These are phyloP conservation scores for Falco columbarius DNA, from an alignment of 2,797 vertebrate species.

Conservation along the genomic window DNA sequence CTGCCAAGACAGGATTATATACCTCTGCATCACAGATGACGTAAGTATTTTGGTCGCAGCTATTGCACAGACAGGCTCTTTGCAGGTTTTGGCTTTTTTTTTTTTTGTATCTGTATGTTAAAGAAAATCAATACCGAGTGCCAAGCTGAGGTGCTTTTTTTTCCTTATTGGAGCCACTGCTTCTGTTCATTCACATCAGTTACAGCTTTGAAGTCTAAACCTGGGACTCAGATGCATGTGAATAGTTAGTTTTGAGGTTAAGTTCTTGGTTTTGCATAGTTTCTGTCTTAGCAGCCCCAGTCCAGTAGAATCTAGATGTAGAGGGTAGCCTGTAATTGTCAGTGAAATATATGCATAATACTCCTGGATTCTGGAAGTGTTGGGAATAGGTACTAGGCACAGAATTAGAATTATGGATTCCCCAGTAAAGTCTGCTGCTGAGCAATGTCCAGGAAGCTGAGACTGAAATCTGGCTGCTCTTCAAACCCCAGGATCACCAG, in stretches of 20 bases:
- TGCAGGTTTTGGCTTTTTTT: not conserved
- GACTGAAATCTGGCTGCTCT: not conserved
- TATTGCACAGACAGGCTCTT: not conserved
- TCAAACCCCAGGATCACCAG: not conserved
- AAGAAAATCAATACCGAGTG: not conserved
- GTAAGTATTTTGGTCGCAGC: conserved; percentile 82
- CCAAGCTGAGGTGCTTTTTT: not conserved
- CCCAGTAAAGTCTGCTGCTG: not conserved
- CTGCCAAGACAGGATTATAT: conserved; percentile 98
- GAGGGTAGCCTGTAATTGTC: not conserved
- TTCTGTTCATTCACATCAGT: not conserved
- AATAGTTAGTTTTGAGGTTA: not conserved
- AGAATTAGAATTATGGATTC: not conserved
- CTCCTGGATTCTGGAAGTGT: not conserved
- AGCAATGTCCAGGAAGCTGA: not conserved
- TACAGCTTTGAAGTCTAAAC: not conserved
- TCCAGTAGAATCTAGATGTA: not conserved
- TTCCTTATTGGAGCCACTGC: not conserved
- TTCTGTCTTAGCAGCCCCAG: not conserved
- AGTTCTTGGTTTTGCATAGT: not conserved
- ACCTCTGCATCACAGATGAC: conserved; percentile 97
- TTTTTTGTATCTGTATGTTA: not conserved
- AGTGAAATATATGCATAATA: rapidly evolving
- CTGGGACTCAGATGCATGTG: not conserved
- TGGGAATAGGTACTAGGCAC: not conserved